These are phyloP conservation scores for Cichlasoma orientale DNA, from an alignment of 2,797 vertebrate genomes.

Conservation along the genomic window DNA sequence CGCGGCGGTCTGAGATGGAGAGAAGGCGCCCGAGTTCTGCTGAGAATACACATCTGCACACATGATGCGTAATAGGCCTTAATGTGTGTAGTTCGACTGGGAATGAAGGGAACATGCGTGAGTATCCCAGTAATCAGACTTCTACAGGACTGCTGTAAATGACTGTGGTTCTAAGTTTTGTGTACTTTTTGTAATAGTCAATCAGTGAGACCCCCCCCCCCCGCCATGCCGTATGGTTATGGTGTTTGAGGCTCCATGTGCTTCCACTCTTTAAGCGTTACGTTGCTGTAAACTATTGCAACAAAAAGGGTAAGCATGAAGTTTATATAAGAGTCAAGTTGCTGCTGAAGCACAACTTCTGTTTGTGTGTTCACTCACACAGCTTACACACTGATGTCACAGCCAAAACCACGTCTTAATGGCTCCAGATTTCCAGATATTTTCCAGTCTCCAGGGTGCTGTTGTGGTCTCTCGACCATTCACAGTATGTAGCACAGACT, in stretches of 20 bases:
- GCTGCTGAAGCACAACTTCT: slow-evolving; percentile 5
- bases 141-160: not conserved
- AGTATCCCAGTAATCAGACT: not conserved
- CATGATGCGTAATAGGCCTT: slow-evolving; percentile 13
- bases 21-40: slow-evolving; percentile 41
- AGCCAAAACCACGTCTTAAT: slow-evolving; percentile 53
- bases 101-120: slow-evolving; percentile 8
- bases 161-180: not conserved
- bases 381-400: slow-evolving; percentile 38
- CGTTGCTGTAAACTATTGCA: not conserved
- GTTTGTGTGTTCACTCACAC: slow-evolving; percentile 42
- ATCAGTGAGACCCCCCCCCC: too few relatives aligned
- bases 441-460: slow-evolving; percentile 40
- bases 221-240: not conserved
- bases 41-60: slow-evolving; percentile 30
- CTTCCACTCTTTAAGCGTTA: not conserved
- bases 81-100: slow-evolving; percentile 4
- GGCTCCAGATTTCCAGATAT: slow-evolving; percentile 63
- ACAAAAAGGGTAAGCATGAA: not conserved
- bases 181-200: not conserved
- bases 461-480: slow-evolving; percentile 36
- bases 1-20: slow-evolving; percentile 43
- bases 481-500: slow-evolving; percentile 27
- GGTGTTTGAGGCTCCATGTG: not conserved
- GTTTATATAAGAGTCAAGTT: not conserved